Evolutionary conservation across 2,113 vertebrate species (phyloP).

Genomic region (Pterocles orientalis): DNA sequence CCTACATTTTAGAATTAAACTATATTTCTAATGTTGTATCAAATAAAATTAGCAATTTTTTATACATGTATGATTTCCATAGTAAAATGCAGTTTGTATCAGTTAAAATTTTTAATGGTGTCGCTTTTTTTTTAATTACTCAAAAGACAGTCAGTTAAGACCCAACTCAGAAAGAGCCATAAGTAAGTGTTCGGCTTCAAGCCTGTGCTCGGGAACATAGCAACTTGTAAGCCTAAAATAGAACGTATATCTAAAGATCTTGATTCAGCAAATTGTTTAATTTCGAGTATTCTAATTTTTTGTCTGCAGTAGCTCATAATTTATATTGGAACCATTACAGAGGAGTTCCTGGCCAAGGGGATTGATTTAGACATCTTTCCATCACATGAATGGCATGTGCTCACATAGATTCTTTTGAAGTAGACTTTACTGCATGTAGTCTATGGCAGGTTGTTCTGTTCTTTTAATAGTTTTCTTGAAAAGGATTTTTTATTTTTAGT

Average conservation of each 20-base stretch:
- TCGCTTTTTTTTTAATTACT: not conserved
- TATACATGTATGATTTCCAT: not conserved
- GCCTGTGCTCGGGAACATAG: not conserved
- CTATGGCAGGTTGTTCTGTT: not conserved
- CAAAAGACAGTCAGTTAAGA: not conserved
- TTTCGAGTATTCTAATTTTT: not conserved
- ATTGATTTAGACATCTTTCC: not conserved
- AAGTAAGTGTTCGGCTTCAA: not conserved
- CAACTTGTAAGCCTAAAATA: not conserved
- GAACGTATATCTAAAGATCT: not conserved
- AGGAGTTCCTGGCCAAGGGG: not conserved
- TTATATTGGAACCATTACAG: not conserved
- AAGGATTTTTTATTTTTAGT: not conserved
- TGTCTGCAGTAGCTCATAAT: not conserved
- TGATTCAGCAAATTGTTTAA: not conserved
- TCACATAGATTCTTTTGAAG: not conserved
- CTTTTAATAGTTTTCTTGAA: not conserved
- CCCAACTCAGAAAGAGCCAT: not conserved
- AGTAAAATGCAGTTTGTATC: not conserved
- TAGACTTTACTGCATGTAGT: not conserved
- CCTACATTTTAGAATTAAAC: slow-evolving; percentile 30
- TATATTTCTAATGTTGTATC: not conserved
- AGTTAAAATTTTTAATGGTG: not conserved
- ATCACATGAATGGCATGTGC: not conserved
- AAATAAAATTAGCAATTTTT: slow-evolving; percentile 8